phyloP scores from a whole-genome alignment of 2,113 vertebrate genomes.

The Coptodon rendalli region DNA sequence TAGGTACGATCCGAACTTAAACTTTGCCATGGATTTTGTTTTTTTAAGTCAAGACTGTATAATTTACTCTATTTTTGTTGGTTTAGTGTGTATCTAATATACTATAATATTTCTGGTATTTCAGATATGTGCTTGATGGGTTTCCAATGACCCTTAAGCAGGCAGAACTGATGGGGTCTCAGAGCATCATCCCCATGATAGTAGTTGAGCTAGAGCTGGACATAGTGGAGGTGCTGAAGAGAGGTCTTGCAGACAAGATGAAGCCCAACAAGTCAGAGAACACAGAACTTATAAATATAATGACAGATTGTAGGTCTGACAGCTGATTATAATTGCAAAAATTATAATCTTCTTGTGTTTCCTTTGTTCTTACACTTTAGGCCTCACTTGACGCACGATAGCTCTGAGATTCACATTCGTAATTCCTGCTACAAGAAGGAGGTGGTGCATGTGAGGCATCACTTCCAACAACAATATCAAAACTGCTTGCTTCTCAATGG shows the following conservation, averaged over 20 bases:
- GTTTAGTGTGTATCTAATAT: neutral
- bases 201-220: slow-evolving; percentile 83
- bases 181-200: slow-evolving; percentile 81
- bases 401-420: slow-evolving; percentile 76
- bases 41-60: neutral
- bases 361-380: slow-evolving; percentile 40
- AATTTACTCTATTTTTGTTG: neutral
- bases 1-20: neutral
- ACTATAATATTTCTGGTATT: neutral
- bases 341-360: neutral
- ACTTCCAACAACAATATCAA: slow-evolving; percentile 78
- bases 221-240: slow-evolving; percentile 80
- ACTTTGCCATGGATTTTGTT: neutral
- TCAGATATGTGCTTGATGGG: slow-evolving; percentile 87
- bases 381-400: slow-evolving; percentile 75
- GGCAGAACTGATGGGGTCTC: slow-evolving; percentile 73
- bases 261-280: slow-evolving; percentile 69
- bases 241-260: slow-evolving; percentile 76
- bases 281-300: neutral
- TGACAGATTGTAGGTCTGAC: neutral
- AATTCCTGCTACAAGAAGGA: slow-evolving; percentile 77
- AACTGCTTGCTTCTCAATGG: slow-evolving; percentile 84
- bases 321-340: neutral
- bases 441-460: slow-evolving; percentile 65
- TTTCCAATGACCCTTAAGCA: slow-evolving; percentile 84